Evolutionary conservation across 2,113 vertebrate genomes (phyloP).

Genomic region (Barnardius zonarius): DNA sequence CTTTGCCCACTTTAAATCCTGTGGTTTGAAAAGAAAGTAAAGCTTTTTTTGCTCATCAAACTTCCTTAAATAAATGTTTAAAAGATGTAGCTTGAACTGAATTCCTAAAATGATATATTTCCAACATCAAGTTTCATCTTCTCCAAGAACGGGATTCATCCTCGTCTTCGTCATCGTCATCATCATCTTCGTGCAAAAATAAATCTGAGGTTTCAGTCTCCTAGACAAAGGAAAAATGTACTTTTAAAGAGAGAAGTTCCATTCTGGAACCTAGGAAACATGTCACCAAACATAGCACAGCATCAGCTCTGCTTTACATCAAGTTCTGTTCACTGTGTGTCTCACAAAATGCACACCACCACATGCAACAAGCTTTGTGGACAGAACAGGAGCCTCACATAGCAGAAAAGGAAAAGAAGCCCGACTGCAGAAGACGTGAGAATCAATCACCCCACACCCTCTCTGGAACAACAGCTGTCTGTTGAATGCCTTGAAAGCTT

Average conservation of each 20-base stretch:
- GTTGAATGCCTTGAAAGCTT: background rate
- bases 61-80: slow-evolving; percentile 80
- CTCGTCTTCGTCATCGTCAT: slow-evolving; percentile 95
- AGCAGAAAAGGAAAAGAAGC: background rate
- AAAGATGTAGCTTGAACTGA: slow-evolving; percentile 77
- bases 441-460: background rate
- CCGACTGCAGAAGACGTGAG: background rate
- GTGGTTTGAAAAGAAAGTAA: slow-evolving; percentile 76
- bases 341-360: rapidly evolving
- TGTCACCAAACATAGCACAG: background rate
- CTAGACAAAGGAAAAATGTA: slow-evolving; percentile 61
- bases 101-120: slow-evolving; percentile 78
- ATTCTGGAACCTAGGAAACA: background rate
- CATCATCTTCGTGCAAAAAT: slow-evolving; percentile 91
- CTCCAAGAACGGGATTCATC: slow-evolving; percentile 96
- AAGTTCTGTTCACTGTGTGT: rapidly evolving
- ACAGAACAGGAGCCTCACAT: background rate
- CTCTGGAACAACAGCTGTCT: background rate
- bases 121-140: slow-evolving; percentile 83
- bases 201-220: slow-evolving; percentile 86
- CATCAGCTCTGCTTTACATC: rapidly evolving
- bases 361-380: rapidly evolving
- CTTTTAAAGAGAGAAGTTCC: background rate
- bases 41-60: slow-evolving; percentile 79
- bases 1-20: slow-evolving; percentile 64